phyloP scores from a whole-genome alignment of 2,113 vertebrate genomes.

The Eretmochelys imbricata region DNA sequence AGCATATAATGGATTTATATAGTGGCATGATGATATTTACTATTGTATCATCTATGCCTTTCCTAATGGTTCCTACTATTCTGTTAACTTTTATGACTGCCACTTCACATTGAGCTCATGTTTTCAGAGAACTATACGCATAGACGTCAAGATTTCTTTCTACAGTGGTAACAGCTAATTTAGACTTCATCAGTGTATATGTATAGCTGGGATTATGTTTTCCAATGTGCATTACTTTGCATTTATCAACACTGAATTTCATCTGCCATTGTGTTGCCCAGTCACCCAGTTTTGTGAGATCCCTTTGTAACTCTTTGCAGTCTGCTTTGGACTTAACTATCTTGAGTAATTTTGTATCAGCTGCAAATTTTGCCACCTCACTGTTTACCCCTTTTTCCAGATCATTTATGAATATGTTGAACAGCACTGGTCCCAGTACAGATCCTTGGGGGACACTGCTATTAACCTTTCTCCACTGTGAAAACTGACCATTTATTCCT shows the following conservation, averaged over 20 bases:
- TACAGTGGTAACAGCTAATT: background rate
- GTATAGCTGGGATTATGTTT: background rate
- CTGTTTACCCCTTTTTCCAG: background rate
- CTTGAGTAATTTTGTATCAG: background rate
- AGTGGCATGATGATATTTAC: background rate
- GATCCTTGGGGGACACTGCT: background rate
- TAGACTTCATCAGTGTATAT: background rate
- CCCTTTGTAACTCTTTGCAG: background rate
- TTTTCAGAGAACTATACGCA: background rate
- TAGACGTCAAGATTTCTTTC: background rate
- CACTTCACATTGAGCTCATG: background rate
- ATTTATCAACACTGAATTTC: background rate
- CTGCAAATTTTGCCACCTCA: background rate
- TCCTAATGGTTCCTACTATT: background rate
- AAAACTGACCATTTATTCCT: background rate
- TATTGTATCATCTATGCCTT: background rate
- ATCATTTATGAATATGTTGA: background rate
- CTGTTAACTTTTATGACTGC: background rate
- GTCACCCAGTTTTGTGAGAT: background rate
- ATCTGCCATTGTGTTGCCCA: background rate
- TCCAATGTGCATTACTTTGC: background rate
- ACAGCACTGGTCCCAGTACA: background rate
- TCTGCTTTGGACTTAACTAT: background rate
- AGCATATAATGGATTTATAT: background rate
- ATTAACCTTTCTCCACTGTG: background rate